A percentile compares a stretch with the other conserved stretches of the same genome.
Conservation (phyloP, 2,888 invertebrate species). For the Lasioglossum villosulum region DNA sequence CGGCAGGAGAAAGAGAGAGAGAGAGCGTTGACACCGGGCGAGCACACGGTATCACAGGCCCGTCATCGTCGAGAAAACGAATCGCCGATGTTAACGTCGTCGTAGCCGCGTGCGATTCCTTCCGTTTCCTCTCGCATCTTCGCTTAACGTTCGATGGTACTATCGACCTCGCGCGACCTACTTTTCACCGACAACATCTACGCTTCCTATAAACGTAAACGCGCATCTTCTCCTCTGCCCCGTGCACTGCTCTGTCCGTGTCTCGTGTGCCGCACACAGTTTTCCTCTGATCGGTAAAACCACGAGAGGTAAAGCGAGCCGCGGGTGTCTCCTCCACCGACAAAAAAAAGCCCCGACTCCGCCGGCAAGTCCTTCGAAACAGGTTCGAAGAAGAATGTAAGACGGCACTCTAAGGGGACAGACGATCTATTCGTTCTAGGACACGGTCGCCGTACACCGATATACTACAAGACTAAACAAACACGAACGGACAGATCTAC, state of each 20-base stretch:
- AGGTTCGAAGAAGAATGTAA: not conserved
- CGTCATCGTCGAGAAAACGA: constrained; percentile 57
- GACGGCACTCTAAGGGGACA: not conserved
- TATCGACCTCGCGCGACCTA: constrained; percentile 67
- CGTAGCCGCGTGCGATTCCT: constrained; percentile 63
- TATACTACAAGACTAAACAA: constrained; percentile 2
- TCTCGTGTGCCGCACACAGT: constrained; percentile 21
- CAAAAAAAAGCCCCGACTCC: not conserved
- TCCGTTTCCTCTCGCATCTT: constrained; percentile 63
- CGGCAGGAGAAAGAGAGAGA: not conserved
- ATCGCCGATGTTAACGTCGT: constrained; percentile 58
- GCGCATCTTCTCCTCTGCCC: constrained; percentile 15
- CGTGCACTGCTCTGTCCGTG: not conserved
- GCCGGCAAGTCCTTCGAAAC: not conserved
- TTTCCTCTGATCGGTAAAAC: constrained; percentile 14
- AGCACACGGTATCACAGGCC: constrained; percentile 54
- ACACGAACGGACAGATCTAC: not conserved
- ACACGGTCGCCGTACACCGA: not conserved
- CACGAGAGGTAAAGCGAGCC: not conserved
- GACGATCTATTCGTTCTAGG: not conserved
- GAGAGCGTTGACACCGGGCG: constrained; percentile 27
- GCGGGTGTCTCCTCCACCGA: not conserved
- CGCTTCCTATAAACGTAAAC: constrained; percentile 47
- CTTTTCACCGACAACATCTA: constrained; percentile 54
- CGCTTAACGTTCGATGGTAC: constrained; percentile 59